These are phyloP conservation scores for Tenualosa ilisha DNA, from an alignment of 2,797 vertebrate genomes.

Conservation along the genomic window DNA sequence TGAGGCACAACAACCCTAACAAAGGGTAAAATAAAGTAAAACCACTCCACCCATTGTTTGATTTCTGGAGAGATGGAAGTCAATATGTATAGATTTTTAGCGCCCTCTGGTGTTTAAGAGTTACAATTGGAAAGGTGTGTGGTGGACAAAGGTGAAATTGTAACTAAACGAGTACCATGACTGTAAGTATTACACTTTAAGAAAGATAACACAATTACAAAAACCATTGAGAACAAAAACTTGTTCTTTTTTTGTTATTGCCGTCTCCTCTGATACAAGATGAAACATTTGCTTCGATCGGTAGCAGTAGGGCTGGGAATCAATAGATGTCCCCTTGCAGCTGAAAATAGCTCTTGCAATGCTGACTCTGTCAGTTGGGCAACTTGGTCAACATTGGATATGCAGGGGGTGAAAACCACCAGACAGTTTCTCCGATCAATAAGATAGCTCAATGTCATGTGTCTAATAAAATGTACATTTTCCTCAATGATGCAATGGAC, in stretches of 20 bases:
- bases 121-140: neutral
- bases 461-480: neutral
- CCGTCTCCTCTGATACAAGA: neutral
- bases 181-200: neutral
- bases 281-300: neutral
- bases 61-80: neutral
- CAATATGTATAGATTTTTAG: neutral
- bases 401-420: constrained; percentile 1
- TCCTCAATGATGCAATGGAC: neutral
- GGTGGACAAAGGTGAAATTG: neutral
- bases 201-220: neutral
- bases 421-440: neutral
- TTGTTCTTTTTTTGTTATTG: neutral
- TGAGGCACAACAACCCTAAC: neutral
- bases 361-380: constrained; percentile 68
- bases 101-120: neutral
- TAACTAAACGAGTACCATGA: neutral
- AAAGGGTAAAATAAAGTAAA: too few relatives aligned
- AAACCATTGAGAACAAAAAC: neutral
- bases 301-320: constrained; percentile 48
- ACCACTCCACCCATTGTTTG: neutral
- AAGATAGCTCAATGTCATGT: neutral
- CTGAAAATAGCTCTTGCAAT: constrained; percentile 70
- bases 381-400: constrained; percentile 26
- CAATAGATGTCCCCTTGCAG: constrained; percentile 52